Conservation (phyloP, 2,797 vertebrate species). For the Oryzias sinensis region DNA sequence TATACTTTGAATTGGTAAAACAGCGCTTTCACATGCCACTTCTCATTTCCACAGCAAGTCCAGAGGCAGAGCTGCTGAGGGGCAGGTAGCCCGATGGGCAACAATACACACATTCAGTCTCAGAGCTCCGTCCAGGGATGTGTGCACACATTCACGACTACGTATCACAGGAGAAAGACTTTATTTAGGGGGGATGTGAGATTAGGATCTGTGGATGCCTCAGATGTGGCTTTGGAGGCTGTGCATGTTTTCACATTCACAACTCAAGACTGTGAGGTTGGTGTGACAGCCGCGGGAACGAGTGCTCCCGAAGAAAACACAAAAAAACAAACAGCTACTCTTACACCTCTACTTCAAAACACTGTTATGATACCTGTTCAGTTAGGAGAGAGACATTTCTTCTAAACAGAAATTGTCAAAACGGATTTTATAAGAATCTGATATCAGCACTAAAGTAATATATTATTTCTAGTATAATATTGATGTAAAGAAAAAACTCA, state of each 20-base stretch:
- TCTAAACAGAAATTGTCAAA: too few species aligned
- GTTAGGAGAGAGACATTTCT: neutral
- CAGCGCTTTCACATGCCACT: conserved; percentile 76
- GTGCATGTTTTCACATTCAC: conserved; percentile 53
- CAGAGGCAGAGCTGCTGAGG: conserved; percentile 35
- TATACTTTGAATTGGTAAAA: conserved; percentile 66
- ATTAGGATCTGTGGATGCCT: conserved; percentile 60
- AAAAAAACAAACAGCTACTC: conserved; percentile 18
- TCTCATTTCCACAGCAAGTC: conserved; percentile 65
- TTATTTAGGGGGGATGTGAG: conserved; percentile 53
- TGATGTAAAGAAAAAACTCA: too few species aligned
- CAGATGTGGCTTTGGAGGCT: conserved; percentile 58
- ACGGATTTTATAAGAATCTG: too few species aligned
- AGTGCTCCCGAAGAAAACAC: conserved; percentile 19
- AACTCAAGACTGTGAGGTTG: conserved; percentile 40
- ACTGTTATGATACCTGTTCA: neutral
- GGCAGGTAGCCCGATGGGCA: conserved; percentile 32
- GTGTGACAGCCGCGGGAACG: conserved; percentile 15
- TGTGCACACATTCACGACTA: conserved; percentile 56
- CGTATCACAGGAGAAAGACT: conserved; percentile 56
- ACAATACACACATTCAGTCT: conserved; percentile 69
- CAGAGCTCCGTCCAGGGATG: conserved; percentile 18
- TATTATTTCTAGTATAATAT: too few species aligned
- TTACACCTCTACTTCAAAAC: conserved; percentile 1
- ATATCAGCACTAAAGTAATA: too few species aligned